These are phyloP conservation scores for Coluber constrictor DNA, from an alignment of 2,797 vertebrate species.

Conservation along the genomic window DNA sequence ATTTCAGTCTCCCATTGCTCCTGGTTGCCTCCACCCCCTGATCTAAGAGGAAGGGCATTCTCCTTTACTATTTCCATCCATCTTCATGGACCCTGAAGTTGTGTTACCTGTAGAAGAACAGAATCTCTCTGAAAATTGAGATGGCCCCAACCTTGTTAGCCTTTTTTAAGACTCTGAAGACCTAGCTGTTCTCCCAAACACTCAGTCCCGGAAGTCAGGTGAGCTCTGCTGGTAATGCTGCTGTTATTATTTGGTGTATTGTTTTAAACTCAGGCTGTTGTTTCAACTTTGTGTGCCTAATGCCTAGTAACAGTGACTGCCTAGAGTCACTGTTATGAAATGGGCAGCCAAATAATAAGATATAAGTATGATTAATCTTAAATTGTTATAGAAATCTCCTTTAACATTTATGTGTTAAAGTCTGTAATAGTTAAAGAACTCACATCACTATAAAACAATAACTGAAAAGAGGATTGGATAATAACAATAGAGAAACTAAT, in stretches of 20 bases:
- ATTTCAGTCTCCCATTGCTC: not conserved
- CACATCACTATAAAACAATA: not conserved
- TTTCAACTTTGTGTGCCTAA: not conserved
- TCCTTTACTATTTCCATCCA: not conserved
- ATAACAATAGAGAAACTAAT: not conserved
- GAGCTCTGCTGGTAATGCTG: not conserved
- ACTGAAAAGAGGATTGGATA: not conserved
- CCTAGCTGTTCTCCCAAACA: not conserved
- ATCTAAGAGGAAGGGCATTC: not conserved
- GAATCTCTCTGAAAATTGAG: not conserved
- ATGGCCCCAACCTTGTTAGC: not conserved
- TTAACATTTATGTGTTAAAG: not conserved
- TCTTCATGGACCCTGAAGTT: not conserved
- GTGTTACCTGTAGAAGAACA: not conserved
- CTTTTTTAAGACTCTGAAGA: not conserved
- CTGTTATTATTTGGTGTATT: not conserved
- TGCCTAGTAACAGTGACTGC: not conserved
- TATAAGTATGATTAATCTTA: not conserved
- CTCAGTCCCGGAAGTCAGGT: not conserved
- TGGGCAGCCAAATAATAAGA: not conserved
- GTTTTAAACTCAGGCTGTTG: not conserved
- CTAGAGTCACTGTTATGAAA: not conserved
- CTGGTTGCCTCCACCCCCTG: not conserved
- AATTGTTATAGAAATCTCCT: not conserved
- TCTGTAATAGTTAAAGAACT: not conserved